phyloP scores from a whole-genome alignment of 2,888 invertebrate species.

The Apantesis nais region DNA sequence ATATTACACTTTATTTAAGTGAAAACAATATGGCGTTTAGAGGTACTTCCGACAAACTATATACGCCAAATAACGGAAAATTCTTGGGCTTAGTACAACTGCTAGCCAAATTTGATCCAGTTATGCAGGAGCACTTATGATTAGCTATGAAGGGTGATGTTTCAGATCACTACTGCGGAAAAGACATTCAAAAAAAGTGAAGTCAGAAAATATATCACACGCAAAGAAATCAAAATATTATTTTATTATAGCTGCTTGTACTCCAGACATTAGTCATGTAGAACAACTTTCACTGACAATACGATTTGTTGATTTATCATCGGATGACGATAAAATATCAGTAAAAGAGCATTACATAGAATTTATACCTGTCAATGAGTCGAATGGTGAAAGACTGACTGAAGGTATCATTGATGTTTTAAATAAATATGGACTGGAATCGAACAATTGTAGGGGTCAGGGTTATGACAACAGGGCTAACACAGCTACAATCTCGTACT shows the following conservation, averaged over 20 bases:
- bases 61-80: background rate
- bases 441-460: too few relatives aligned
- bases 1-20: background rate
- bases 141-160: too few relatives aligned
- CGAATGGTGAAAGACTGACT: too few relatives aligned
- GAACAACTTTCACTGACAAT: conserved; percentile 35
- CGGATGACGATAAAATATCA: conserved; percentile 34
- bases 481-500: too few relatives aligned
- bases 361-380: conserved; percentile 33
- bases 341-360: conserved; percentile 37
- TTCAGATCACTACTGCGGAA: background rate
- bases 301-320: conserved; percentile 37
- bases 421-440: too few relatives aligned
- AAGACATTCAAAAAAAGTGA: background rate
- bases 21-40: too few relatives aligned
- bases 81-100: background rate
- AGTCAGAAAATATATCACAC: background rate
- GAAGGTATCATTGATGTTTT: too few relatives aligned
- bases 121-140: background rate
- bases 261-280: too few relatives aligned
- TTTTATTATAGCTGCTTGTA: conserved; percentile 31
- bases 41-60: background rate
- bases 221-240: background rate
- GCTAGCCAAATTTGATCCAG: background rate
- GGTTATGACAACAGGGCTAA: too few relatives aligned